Conservation (phyloP, 2,888 invertebrate genomes). For the Ophioninae sp. region DNA sequence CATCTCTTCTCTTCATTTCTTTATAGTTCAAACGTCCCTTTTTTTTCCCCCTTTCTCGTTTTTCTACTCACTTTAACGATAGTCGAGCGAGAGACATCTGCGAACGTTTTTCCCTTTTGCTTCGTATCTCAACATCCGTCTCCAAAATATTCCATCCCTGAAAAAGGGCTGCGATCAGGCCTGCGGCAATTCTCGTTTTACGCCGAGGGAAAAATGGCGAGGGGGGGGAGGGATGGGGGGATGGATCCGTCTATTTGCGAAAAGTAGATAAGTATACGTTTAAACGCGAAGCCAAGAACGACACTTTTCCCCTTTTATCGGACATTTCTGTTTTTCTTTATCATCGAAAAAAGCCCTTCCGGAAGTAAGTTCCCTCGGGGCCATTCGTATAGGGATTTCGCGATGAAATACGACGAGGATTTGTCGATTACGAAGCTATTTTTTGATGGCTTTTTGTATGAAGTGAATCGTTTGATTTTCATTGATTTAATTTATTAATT, state of each 20-base stretch:
- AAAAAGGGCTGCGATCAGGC: neutral
- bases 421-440: too few relatives aligned
- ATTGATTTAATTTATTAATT: too few relatives aligned
- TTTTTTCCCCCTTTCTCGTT: constrained; percentile 9
- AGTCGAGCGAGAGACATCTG: constrained; percentile 9
- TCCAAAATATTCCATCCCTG: constrained; percentile 23
- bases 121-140: constrained; percentile 9
- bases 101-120: constrained; percentile 3
- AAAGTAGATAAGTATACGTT: constrained; percentile 19
- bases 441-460: too few relatives aligned
- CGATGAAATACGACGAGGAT: neutral
- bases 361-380: constrained; percentile 4
- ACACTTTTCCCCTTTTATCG: constrained; percentile 30
- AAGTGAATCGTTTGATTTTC: too few relatives aligned
- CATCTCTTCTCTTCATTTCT: neutral
- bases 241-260: constrained; percentile 6
- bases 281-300: constrained; percentile 9
- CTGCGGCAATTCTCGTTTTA: neutral
- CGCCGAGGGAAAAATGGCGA: too few relatives aligned
- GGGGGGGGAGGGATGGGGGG: too few relatives aligned
- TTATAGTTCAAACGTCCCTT: neutral
- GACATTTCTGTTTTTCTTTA: neutral
- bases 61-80: neutral
- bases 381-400: neutral
- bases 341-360: constrained; percentile 10